Conservation (phyloP, 2,797 vertebrate genomes). For the Phaenicophaeus curvirostris region DNA sequence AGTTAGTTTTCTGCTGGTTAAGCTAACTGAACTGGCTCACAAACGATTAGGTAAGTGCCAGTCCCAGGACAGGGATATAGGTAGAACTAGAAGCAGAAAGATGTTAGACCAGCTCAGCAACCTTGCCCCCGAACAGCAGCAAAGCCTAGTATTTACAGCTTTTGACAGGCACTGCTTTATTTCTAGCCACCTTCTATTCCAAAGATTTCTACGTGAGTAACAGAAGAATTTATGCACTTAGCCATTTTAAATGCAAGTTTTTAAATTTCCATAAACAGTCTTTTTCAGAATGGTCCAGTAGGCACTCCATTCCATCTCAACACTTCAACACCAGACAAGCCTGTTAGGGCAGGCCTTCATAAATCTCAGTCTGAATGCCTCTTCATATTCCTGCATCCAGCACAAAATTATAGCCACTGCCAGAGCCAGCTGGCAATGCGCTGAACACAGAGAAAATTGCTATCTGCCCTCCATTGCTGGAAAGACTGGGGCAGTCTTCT, state of each 20-base stretch:
- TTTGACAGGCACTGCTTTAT: neutral
- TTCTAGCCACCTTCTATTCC: neutral
- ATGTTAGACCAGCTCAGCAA: neutral
- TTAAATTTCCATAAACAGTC: neutral
- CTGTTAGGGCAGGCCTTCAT: neutral
- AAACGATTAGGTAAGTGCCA: neutral
- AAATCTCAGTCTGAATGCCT: neutral
- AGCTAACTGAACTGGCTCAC: neutral
- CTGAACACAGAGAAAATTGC: neutral
- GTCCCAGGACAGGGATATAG: neutral
- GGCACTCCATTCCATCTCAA: neutral
- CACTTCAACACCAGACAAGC: neutral
- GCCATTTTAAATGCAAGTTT: neutral
- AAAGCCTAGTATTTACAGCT: neutral
- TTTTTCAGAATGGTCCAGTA: neutral
- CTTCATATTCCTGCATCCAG: neutral
- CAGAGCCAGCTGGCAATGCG: neutral
- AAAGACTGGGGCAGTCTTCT: neutral
- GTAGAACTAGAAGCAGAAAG: neutral
- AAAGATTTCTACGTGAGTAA: neutral
- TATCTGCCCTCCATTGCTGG: neutral
- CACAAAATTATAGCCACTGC: neutral
- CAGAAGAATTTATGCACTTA: neutral
- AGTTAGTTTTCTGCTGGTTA: neutral
- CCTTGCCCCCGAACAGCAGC: neutral